Percentiles rank a stretch among this genome's conserved stretches.
Conservation (phyloP, 2,113 vertebrate species). For the Trogon surrucura region DNA sequence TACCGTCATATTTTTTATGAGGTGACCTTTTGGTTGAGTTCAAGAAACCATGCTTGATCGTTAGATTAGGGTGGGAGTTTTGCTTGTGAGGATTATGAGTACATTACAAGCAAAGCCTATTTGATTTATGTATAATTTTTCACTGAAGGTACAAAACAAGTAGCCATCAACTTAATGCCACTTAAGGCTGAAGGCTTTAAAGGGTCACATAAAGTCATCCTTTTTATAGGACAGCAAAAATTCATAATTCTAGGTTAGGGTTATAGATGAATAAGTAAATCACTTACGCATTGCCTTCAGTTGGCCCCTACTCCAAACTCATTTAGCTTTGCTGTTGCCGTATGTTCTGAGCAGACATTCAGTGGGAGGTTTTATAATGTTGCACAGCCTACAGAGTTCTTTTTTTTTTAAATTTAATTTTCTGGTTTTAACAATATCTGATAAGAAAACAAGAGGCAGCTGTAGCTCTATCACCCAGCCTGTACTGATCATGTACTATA, state of each 20-base stretch:
- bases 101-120: conserved; percentile 23
- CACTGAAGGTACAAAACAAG: conserved; percentile 48
- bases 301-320: neutral
- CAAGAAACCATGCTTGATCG: conserved; percentile 7
- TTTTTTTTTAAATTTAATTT: conserved; percentile 31
- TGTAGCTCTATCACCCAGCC: neutral
- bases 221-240: conserved; percentile 10
- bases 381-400: conserved; percentile 32
- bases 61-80: conserved; percentile 28
- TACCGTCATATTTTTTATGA: conserved; percentile 10
- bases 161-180: conserved; percentile 40
- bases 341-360: conserved; percentile 43
- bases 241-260: neutral
- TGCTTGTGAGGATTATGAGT: conserved; percentile 29
- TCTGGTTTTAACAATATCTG: conserved; percentile 34
- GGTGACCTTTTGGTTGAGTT: conserved; percentile 49
- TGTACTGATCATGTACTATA: neutral
- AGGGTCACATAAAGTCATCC: neutral
- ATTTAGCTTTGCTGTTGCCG: neutral
- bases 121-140: conserved; percentile 49
- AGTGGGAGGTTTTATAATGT: conserved; percentile 45
- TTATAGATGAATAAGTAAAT: conserved; percentile 28
- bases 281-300: neutral
- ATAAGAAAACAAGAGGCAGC: conserved; percentile 36
- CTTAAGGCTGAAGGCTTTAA: conserved; percentile 42